These are phyloP conservation scores for Nothocercus julius DNA, from an alignment of 2,113 vertebrate species.

Conservation along the genomic window DNA sequence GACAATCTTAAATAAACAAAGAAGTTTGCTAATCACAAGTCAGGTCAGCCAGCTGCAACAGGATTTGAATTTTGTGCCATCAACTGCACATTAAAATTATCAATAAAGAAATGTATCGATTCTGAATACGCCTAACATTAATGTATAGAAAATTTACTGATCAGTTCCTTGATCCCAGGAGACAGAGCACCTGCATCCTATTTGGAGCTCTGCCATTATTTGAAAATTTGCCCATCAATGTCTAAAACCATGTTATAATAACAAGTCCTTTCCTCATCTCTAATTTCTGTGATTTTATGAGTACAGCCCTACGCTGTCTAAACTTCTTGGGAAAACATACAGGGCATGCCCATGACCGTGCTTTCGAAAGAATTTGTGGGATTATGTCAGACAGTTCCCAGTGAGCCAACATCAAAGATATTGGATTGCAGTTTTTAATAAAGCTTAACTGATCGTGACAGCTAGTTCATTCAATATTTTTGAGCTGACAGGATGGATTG, in stretches of 20 bases:
- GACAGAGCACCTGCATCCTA: slow-evolving; percentile 10
- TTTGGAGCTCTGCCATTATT: neutral
- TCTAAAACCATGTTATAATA: neutral
- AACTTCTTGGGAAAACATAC: slow-evolving; percentile 46
- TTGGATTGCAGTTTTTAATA: slow-evolving; percentile 51
- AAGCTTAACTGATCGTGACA: slow-evolving; percentile 55
- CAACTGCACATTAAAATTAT: neutral
- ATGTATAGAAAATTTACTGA: neutral
- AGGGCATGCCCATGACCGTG: slow-evolving; percentile 35
- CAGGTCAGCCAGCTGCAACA: neutral
- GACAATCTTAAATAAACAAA: neutral
- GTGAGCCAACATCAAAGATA: slow-evolving; percentile 45
- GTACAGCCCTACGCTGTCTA: neutral
- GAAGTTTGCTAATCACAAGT: neutral
- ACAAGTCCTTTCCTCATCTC: slow-evolving; percentile 34
- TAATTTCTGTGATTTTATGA: slow-evolving; percentile 15
- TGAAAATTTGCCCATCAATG: slow-evolving; percentile 6
- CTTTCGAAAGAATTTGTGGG: slow-evolving; percentile 45
- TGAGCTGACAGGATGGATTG: slow-evolving; percentile 23
- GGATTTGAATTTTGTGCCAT: neutral
- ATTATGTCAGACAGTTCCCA: slow-evolving; percentile 60
- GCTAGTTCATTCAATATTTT: slow-evolving; percentile 19
- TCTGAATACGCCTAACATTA: neutral
- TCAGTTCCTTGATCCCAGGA: neutral
- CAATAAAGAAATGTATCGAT: neutral